Percentiles rank a stretch among this genome's conserved stretches.
These are phyloP conservation scores for Sprattus sprattus DNA, from an alignment of 2,113 vertebrate species.

Conservation along the genomic window DNA sequence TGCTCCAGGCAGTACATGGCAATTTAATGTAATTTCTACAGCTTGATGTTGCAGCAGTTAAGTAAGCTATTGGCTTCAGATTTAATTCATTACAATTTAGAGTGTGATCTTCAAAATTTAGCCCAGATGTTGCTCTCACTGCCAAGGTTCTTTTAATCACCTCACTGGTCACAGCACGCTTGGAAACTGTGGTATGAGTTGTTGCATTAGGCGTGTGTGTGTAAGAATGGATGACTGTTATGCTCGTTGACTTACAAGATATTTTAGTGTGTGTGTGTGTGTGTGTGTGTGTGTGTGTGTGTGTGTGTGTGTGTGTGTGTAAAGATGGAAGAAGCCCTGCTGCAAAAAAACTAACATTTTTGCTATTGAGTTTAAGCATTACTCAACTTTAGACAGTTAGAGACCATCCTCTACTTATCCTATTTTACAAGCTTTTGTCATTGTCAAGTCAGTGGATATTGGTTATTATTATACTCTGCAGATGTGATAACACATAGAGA, in stretches of 20 bases:
- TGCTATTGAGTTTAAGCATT: too few relatives aligned
- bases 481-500: too few relatives aligned
- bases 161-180: background rate
- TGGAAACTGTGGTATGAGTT: background rate
- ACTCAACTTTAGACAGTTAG: too few relatives aligned
- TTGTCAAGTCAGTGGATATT: too few relatives aligned
- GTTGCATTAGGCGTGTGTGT: background rate
- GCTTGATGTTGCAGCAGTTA: conserved; percentile 39
- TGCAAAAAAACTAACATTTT: too few relatives aligned
- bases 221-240: background rate
- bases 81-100: conserved; percentile 47
- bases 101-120: conserved; percentile 35
- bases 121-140: conserved; percentile 11
- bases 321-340: too few relatives aligned
- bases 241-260: background rate
- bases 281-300: too few relatives aligned
- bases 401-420: too few relatives aligned
- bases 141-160: background rate
- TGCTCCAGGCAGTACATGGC: conserved; percentile 29
- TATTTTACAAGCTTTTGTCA: too few relatives aligned
- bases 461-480: too few relatives aligned
- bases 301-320: too few relatives aligned
- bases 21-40: conserved; percentile 47
- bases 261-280: background rate
- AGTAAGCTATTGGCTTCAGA: conserved; percentile 43